A percentile compares a stretch with the other conserved stretches of the same genome.
phyloP scores from a whole-genome alignment of 2,888 invertebrate genomes.

The Lasioglossum villosulum region DNA sequence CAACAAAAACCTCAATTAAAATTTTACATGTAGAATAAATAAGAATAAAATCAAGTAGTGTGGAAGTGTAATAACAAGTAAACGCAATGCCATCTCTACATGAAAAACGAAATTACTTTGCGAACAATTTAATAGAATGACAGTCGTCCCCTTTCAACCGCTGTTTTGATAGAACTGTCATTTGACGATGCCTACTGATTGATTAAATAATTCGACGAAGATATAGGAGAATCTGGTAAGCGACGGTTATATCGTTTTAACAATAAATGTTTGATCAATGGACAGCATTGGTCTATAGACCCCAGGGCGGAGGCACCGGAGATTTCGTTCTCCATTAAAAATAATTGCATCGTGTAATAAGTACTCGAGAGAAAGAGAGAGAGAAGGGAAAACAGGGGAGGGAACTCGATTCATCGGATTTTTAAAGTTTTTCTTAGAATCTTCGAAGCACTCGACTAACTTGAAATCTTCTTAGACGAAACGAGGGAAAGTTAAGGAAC shows the following conservation, averaged over 20 bases:
- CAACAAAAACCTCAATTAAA: background rate
- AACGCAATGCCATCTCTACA: no score
- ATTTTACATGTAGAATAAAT: no score
- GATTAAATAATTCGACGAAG: background rate
- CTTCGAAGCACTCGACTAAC: constrained; percentile 32
- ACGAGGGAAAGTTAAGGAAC: constrained; percentile 43
- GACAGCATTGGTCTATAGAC: background rate
- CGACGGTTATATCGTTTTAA: background rate
- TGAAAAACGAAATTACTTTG: no score
- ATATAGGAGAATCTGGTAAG: background rate
- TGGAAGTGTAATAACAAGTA: no score
- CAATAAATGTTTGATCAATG: background rate
- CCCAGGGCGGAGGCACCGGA: background rate
- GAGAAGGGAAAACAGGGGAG: background rate
- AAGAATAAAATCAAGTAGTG: no score
- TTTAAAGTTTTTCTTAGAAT: constrained; percentile 24
- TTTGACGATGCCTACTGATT: background rate
- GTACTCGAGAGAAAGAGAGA: background rate
- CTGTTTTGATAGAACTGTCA: constrained; percentile 27
- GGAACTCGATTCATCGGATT: constrained; percentile 37
- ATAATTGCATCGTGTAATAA: constrained; percentile 27
- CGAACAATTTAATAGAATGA: constrained; percentile 7
- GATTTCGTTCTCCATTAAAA: constrained; percentile 22
- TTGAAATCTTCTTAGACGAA: constrained; percentile 40
- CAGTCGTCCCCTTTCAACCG: constrained; percentile 27